Base-by-base conservation (phyloP, 2,797 vertebrate genomes). In the Tamandua tetradactyla region DNA sequence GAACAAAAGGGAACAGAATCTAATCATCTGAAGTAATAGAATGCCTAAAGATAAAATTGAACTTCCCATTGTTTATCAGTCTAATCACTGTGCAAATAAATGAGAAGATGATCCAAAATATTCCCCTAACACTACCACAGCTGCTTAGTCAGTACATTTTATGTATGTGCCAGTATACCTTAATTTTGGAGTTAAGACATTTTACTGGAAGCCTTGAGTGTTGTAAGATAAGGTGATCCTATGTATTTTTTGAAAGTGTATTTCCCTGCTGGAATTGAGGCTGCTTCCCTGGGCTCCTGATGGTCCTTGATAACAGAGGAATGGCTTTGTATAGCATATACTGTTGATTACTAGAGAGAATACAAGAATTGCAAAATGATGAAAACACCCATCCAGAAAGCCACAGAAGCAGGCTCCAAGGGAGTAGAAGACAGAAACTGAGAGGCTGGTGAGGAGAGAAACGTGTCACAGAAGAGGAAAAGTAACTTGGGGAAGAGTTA, bases 401-500 rank as follows among this genome's bases (percentile, higher is more conserved):
- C 0, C 40, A 72, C 13, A 44, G n/a, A 83, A 35, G 61, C 12
- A 23, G n/a, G 27, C 86, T 47, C 14, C 74, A 12, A 74, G 18
- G 27, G 35, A 61, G 20, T 8, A 1, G 25, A 64, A 64, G 11
- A 30, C 14, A 14, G 5, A 44, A 66, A 57, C 1, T 8, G 4
- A 87, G 23, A 57, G 55, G 2, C 18, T 2, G 3, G 27, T 79
- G 35, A 42, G 15, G 42, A 18, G n/a, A 71, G 22, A 14, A 35
- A 27, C 15, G 2, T 12, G 61, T 30, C 5, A 18, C 12, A 78
- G 32, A 61, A 76, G 13, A 64, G n/a, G 5, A 14, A 68, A 47
- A n/a, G 12, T 8, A 35, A n/a, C 1, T 0, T 1, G 5, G 20
- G 37, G 10, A 47, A 6, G 35, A 32, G 20, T 74, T 23, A n/a